These are phyloP conservation scores for Capitulum mitella DNA, from an alignment of 2,888 invertebrate species.

Conservation along the genomic window DNA sequence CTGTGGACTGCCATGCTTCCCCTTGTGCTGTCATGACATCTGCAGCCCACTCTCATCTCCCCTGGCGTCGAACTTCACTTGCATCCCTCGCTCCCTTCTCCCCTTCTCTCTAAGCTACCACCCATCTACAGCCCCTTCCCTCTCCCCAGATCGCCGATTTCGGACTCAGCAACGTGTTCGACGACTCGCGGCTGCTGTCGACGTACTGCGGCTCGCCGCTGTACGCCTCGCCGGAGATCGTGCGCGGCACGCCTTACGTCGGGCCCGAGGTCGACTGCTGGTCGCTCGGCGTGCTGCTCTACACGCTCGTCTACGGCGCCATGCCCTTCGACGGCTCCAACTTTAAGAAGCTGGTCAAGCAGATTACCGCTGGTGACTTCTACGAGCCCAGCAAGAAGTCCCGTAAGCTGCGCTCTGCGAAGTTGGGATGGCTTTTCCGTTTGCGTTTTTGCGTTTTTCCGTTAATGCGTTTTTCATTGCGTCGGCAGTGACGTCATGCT, in stretches of 20 bases:
- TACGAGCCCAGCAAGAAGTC: constrained; percentile 80
- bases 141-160: constrained; percentile 85
- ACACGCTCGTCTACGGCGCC: constrained; percentile 96
- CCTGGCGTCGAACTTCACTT: too few relatives aligned
- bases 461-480: too few relatives aligned
- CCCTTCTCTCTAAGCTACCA: too few relatives aligned
- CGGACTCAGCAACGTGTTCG: constrained; percentile 94
- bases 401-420: too few relatives aligned
- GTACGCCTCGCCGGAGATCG: constrained; percentile 96
- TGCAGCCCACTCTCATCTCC: too few relatives aligned
- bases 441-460: too few relatives aligned
- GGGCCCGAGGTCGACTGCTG: constrained; percentile 69
- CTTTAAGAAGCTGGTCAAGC: constrained; percentile 90
- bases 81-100: too few relatives aligned
- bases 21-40: too few relatives aligned
- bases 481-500: too few relatives aligned
- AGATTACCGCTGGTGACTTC: constrained; percentile 95
- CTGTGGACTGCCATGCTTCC: too few relatives aligned
- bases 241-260: constrained; percentile 90
- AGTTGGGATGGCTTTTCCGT: too few relatives aligned
- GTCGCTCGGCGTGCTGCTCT: constrained; percentile 90
- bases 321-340: constrained; percentile 99
- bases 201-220: constrained; percentile 95
- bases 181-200: constrained; percentile 71
- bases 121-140: too few relatives aligned